Conservation (phyloP, 2,797 vertebrate genomes). For the Chromobotia macracanthus region DNA sequence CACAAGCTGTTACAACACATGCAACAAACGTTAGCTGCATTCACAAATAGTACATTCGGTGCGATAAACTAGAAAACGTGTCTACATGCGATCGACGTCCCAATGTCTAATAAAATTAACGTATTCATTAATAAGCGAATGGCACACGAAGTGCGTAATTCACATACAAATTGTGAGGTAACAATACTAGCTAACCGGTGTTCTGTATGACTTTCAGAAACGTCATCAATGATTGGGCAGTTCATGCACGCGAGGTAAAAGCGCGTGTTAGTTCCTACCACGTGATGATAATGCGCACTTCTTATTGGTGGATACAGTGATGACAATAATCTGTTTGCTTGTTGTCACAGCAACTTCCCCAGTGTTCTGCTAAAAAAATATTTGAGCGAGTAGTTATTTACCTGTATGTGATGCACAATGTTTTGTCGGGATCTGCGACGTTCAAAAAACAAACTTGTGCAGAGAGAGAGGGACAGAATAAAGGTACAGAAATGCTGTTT, state of each 20-base stretch:
- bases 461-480: constrained; percentile 49
- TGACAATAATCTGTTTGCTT: constrained; percentile 1
- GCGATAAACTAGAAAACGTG: background rate
- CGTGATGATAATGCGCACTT: background rate
- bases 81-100: background rate
- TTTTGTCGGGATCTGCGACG: constrained; percentile 23
- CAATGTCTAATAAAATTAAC: background rate
- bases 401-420: constrained; percentile 31
- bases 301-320: constrained; percentile 39
- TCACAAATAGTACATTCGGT: background rate
- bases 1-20: background rate
- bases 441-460: constrained; percentile 45
- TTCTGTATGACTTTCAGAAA: constrained; percentile 31
- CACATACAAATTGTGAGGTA: background rate
- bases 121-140: background rate
- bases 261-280: constrained; percentile 1
- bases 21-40: background rate
- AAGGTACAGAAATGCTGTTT: constrained; percentile 37
- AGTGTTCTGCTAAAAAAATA: background rate
- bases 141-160: background rate
- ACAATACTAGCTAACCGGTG: background rate
- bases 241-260: background rate
- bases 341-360: constrained; percentile 17
- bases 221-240: background rate
- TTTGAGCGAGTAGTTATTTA: background rate